These are phyloP conservation scores for Athalia rosae DNA, from an alignment of 2,888 invertebrate species.

Conservation along the genomic window DNA sequence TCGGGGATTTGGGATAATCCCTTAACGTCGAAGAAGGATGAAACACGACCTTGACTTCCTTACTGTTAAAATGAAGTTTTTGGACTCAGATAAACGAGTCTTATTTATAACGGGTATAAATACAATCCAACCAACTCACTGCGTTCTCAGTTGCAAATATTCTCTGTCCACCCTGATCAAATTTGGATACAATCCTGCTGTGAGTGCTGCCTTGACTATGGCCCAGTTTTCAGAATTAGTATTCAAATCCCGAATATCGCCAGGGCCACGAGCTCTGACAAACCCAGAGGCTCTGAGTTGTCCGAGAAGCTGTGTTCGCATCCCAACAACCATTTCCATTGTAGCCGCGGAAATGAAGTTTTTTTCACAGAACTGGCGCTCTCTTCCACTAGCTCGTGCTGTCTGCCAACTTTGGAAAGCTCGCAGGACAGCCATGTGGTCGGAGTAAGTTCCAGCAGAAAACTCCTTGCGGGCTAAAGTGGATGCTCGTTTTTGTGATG, in stretches of 20 bases:
- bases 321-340: slow-evolving; percentile 93
- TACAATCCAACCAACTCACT: slow-evolving; percentile 72
- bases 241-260: slow-evolving; percentile 87
- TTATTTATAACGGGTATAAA: not conserved
- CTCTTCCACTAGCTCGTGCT: slow-evolving; percentile 78
- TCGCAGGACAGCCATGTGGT: slow-evolving; percentile 90
- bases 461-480: slow-evolving; percentile 80
- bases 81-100: not conserved
- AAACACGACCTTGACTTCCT: slow-evolving; percentile 79
- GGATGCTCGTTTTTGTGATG: slow-evolving; percentile 80
- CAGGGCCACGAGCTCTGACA: slow-evolving; percentile 78
- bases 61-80: slow-evolving; percentile 71
- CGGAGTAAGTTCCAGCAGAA: slow-evolving; percentile 86
- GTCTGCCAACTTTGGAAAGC: slow-evolving; percentile 85
- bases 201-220: slow-evolving; percentile 91
- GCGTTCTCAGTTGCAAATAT: slow-evolving; percentile 78
- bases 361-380: slow-evolving; percentile 83
- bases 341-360: slow-evolving; percentile 86
- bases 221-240: slow-evolving; percentile 91
- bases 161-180: slow-evolving; percentile 84
- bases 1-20: slow-evolving; percentile 66
- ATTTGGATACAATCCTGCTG: slow-evolving; percentile 93
- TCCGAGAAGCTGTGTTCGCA: slow-evolving; percentile 88
- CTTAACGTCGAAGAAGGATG: slow-evolving; percentile 79
- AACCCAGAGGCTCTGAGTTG: slow-evolving; percentile 86